Conservation (phyloP, 2,888 invertebrate species). For the Machimus rusticus region DNA sequence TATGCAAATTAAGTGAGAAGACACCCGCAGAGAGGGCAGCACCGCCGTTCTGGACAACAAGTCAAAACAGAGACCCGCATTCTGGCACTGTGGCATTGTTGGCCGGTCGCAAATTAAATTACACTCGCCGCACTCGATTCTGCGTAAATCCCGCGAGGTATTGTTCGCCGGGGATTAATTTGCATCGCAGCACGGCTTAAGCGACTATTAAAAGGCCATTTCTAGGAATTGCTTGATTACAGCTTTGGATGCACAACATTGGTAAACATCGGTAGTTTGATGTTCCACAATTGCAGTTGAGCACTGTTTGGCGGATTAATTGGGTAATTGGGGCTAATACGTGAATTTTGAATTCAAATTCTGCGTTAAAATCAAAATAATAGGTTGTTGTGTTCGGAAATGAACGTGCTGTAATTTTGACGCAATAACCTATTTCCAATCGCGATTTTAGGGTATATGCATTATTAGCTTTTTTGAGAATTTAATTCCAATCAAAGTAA, state of each 20-base stretch:
- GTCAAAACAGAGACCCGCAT: neutral
- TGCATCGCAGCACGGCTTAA: neutral
- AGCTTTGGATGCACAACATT: neutral
- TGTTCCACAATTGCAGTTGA: neutral
- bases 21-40: neutral
- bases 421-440: neutral
- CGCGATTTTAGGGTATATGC: neutral
- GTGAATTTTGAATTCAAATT: neutral
- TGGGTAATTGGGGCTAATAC: neutral
- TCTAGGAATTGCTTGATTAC: neutral
- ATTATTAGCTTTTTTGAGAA: neutral
- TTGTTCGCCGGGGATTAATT: neutral
- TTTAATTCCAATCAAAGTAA: neutral
- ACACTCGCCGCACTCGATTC: neutral
- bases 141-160: neutral
- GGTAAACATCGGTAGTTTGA: neutral
- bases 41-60: neutral
- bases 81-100: neutral
- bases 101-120: neutral
- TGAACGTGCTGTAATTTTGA: neutral
- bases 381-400: neutral
- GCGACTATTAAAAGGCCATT: neutral
- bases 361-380: neutral
- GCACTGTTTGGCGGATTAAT: neutral
- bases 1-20: neutral